Evolutionary conservation across 2,113 vertebrate genomes (phyloP), one percentile per base, ranked within the genome.

Genomic region (Megalops atlanticus): DNA sequence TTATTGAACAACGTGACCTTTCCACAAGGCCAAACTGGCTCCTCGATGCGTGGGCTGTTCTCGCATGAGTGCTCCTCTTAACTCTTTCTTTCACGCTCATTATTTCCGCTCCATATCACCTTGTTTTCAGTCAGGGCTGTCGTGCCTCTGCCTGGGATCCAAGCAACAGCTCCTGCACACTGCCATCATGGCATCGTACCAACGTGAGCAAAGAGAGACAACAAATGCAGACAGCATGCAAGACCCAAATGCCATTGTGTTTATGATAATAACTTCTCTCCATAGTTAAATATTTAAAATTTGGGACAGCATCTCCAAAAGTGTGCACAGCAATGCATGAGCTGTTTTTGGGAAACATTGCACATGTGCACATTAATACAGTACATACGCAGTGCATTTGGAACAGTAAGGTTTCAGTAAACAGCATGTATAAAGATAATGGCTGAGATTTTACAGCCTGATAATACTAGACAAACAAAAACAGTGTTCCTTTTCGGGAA

Each of bases 1-100:
- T 90, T 90, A 91, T 90, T 90, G 89, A 91, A 91, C 90, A 90
- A 89, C 87, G 83, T 89, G 90, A 92, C 92, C 93, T 92, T 94
- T 93, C 84, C n/a, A 78, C 87, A 86, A 92, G 89, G 90, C 90
- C 89, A 91, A 87, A 80, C 52, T n/a, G 81, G 80, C 89, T 87
- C 87, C 88, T 88, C 91, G 91, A 92, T 91, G 87, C 83, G 88
- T 87, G 86, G 89, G 89, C 88, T 89, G 90, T 91, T 82, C 87
- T 87, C 86, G 92, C 91, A 90, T 91, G 92, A 92, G 86, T 88
- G 91, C 87, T 79, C 86, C 90, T 85, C 89, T 90, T 91, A 91
- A 92, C 91, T 89, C 89, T 85, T 90, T 86, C 91, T 91, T 90
- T 91, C 88, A 93, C 85, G 86, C 91, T 89, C 87, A 89, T 93